Evolutionary conservation across 2,888 invertebrate genomes (phyloP).

Genomic region (Phengaris arion): DNA sequence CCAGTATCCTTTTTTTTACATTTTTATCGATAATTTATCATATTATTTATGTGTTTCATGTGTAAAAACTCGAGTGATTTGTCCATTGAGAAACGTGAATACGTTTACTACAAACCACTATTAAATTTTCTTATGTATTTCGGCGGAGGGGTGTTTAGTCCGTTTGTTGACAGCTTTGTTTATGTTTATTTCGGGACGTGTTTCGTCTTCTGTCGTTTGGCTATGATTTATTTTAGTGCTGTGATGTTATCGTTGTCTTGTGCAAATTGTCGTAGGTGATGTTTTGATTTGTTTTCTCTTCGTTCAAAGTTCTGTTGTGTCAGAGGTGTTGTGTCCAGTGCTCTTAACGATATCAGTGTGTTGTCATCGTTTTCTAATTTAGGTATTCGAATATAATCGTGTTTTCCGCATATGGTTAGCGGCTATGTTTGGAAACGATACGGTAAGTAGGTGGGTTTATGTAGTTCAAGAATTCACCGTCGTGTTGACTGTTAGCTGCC

Average conservation of each 20-base stretch:
- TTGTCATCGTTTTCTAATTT: constrained; percentile 30
- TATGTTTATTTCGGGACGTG: constrained; percentile 70
- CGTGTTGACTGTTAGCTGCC: constrained; percentile 56
- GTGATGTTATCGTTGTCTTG: constrained; percentile 23
- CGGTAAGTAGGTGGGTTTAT: constrained; percentile 57
- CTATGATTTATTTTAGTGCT: constrained; percentile 25
- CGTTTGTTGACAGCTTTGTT: constrained; percentile 67
- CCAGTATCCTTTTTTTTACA: neutral
- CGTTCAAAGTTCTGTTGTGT: constrained; percentile 28
- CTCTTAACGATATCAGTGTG: constrained; percentile 26
- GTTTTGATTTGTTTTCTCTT: constrained; percentile 47
- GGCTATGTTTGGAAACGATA: constrained; percentile 53
- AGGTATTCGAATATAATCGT: constrained; percentile 25
- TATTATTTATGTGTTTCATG: too few relatives aligned
- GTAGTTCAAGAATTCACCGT: constrained; percentile 57
- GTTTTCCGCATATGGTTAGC: constrained; percentile 35
- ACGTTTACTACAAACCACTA: constrained; percentile 43
- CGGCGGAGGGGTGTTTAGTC: constrained; percentile 52
- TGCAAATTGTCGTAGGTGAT: constrained; percentile 49
- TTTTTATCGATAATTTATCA: neutral
- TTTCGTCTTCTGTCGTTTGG: constrained; percentile 62
- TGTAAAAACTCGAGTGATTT: neutral
- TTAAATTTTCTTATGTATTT: constrained; percentile 36
- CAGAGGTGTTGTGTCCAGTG: constrained; percentile 24
- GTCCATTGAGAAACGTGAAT: constrained; percentile 41